Evolutionary conservation across 1,140 invertebrate species (phyloP), one percentile per base, ranked within the genome.

Genomic region (Dendroctonus valens): DNA sequence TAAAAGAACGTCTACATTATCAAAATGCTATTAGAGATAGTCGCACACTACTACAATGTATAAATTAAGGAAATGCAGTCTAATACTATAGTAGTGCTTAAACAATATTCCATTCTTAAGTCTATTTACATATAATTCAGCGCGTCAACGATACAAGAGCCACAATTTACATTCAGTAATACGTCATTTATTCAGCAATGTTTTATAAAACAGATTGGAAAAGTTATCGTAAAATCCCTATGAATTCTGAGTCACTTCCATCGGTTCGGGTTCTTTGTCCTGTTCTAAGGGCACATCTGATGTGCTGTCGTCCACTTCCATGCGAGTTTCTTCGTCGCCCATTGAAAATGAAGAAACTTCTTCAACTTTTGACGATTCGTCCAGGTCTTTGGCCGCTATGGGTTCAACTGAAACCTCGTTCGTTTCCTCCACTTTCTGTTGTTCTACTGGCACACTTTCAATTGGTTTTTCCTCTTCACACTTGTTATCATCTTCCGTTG

Each of bases 191-290:
- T 26, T 26, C 26, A 26, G 26, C 26, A 26, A 26, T 26, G 26
- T 26, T 26, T 26, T 26, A 26, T 26, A 26, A 26, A 26, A 26
- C 26, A 26, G 26, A 26, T 26, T 26, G 26, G 26, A 26, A 26
- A 26, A 26, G 26, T 26, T 26, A 3, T 26, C 26, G 26, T 26
- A 26, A 26, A 26, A 26, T 26, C 26, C 26, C 26, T 50, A 50
- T 14, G 48, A 15, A 11, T 50, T 50, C 48, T 46, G 48, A 38
- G 51, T 12, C 37, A 42, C 41, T 61, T 48, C 37, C 6, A 65
- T 67, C 44, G 68, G 55, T 46, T 52, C 52, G 37, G 57, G 46
- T 38, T 69, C 67, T 39, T 69, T 49, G 14, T 65, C 41, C 39
- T 70, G 52, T 44, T 69, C 38, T 8, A 12, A 1, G 0, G 37